phyloP scores from a whole-genome alignment of 2,797 vertebrate species.

The Bradypodion pumilum region DNA sequence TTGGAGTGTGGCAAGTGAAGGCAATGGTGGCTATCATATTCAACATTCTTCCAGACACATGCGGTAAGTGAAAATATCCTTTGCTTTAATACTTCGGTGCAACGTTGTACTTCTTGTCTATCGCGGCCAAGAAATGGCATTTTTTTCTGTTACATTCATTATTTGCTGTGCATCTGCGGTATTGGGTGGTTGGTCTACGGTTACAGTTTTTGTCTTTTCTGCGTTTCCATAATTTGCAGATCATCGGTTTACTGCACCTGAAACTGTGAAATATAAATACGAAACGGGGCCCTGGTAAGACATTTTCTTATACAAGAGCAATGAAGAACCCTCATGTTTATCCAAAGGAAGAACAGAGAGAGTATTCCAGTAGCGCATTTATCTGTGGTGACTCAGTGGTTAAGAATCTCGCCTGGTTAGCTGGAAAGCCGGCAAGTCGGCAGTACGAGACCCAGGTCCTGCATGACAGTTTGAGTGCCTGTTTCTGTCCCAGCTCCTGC shows the following conservation, averaged over 20 bases:
- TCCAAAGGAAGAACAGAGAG: no score
- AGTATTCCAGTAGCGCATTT: no score
- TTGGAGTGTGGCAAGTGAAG: slow-evolving; percentile 87
- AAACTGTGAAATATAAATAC: slow-evolving; percentile 93
- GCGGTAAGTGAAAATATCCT: slow-evolving; percentile 44
- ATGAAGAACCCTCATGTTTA: no score
- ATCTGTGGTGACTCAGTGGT: no score
- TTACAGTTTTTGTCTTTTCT: slow-evolving; percentile 14
- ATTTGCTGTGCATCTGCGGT: background rate
- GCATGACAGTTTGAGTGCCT: no score
- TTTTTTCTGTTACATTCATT: background rate
- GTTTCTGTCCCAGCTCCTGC: no score
- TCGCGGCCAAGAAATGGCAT: background rate
- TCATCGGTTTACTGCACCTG: slow-evolving; percentile 83
- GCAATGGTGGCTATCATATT: slow-evolving; percentile 88
- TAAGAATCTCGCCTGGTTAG: no score
- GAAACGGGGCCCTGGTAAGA: slow-evolving; percentile 95
- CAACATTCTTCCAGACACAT: slow-evolving; percentile 84
- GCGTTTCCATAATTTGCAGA: slow-evolving; percentile 71
- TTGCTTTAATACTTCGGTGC: background rate
- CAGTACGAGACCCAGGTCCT: no score
- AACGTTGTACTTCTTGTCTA: no score
- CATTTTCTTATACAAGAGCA: slow-evolving; percentile 23
- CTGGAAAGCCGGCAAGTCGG: no score
- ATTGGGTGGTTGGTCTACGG: no score